phyloP scores from a whole-genome alignment of 2,888 invertebrate species.

The Drosophila kambysellisi region DNA sequence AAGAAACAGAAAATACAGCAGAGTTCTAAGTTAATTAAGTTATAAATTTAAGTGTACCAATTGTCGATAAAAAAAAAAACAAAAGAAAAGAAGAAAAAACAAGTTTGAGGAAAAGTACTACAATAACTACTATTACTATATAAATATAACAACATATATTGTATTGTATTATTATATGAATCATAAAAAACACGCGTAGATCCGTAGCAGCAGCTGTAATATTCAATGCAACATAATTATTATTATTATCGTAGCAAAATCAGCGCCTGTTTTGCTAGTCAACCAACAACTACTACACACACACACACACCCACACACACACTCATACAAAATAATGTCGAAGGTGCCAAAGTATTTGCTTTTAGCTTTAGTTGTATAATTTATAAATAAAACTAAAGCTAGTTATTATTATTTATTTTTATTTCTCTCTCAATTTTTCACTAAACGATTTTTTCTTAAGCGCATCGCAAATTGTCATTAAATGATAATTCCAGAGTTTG shows the following conservation, averaged over 20 bases:
- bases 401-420: constrained; percentile 42
- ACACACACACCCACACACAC: constrained; percentile 11
- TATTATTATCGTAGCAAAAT: constrained; percentile 56
- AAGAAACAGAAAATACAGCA: constrained; percentile 32
- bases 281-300: constrained; percentile 22
- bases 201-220: constrained; percentile 61
- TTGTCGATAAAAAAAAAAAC: constrained; percentile 64
- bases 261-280: constrained; percentile 73
- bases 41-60: constrained; percentile 64
- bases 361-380: constrained; percentile 69
- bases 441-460: constrained; percentile 4
- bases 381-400: constrained; percentile 61
- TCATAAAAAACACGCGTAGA: constrained; percentile 37
- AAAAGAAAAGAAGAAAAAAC: constrained; percentile 2
- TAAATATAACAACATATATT: constrained; percentile 28
- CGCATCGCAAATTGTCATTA: constrained; percentile 7
- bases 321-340: constrained; percentile 47
- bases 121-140: constrained; percentile 67
- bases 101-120: constrained; percentile 50
- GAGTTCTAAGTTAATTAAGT: constrained; percentile 63
- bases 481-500: constrained; percentile 12
- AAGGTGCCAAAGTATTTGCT: constrained; percentile 81
- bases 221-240: constrained; percentile 59
- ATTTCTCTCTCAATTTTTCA: constrained; percentile 26
- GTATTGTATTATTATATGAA: constrained; percentile 37